Conservation (phyloP, 1,140 invertebrate species). For the Bombus superbus region DNA sequence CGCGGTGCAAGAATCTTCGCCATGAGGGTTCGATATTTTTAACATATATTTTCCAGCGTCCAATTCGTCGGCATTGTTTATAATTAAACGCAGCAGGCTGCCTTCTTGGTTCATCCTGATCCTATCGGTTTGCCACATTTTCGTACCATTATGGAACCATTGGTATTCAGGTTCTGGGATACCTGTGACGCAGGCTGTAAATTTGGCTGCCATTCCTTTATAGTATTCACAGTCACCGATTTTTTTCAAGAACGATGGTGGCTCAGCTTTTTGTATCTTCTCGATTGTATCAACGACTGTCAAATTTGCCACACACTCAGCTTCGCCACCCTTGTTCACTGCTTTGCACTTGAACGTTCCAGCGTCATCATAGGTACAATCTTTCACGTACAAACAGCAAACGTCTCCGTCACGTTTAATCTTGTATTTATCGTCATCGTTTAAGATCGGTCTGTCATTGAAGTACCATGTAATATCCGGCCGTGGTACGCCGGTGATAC, state of each 20-base stretch:
- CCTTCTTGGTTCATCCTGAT: conserved; percentile 92
- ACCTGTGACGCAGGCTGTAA: conserved; percentile 94
- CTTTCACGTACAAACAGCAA: conserved; percentile 88
- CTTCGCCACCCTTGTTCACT: conserved; percentile 91
- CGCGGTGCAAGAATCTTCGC: conserved; percentile 91
- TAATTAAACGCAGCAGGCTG: conserved; percentile 90
- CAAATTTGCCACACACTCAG: conserved; percentile 88
- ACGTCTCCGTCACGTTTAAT: conserved; percentile 91
- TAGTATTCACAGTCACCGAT: conserved; percentile 95
- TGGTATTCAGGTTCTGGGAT: conserved; percentile 93
- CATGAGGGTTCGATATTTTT: conserved; percentile 92
- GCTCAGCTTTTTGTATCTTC: conserved; percentile 89
- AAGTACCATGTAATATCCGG: conserved; percentile 94
- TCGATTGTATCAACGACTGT: conserved; percentile 90
- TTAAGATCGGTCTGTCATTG: conserved; percentile 87
- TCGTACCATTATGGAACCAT: conserved; percentile 92
- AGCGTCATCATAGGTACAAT: conserved; percentile 87
- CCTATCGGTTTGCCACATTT: conserved; percentile 90
- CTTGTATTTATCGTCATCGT: conserved; percentile 88
- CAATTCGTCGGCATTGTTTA: conserved; percentile 87
- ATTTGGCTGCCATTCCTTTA: conserved; percentile 94
- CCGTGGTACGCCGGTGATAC: conserved; percentile 92
- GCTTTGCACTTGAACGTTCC: conserved; percentile 91
- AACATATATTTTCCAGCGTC: conserved; percentile 93
- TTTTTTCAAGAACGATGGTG: conserved; percentile 94